Evolutionary conservation across 2,113 vertebrate genomes (phyloP), one percentile per base, ranked within the genome.

Genomic region (Lepus europaeus): DNA sequence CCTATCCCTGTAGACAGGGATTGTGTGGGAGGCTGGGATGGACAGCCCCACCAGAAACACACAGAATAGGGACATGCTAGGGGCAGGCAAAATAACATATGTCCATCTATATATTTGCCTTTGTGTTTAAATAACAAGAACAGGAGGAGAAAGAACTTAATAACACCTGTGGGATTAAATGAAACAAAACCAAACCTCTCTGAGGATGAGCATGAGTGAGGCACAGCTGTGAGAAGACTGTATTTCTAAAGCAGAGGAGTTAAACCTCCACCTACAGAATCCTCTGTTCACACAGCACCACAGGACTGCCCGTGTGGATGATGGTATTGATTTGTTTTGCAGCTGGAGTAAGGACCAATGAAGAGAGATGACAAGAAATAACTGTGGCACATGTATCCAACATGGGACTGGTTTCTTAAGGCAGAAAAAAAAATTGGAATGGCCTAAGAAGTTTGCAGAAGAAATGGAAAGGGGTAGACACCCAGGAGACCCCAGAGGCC

Each of bases 91-190:
- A 85, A 74, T 36, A 8, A 49, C 29, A 12, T 20, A n/a, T 86
- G 87, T 27, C 45, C 77, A n/a, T 27, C 27, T 51, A 61, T 49
- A n/a, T 56, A 61, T 87, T 69, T 25, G 19, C 51, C 6, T 84
- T 84, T 72, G 70, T 89, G 51, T 94, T 68, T 61, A 64, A 69
- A 73, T 61, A 76, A 83, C 7, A 72, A 66, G 73, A 72, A 66
- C n/a, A 49, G 63, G 14, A 68, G 36, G 72, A 39, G 45, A 73
- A 78, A 36, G 31, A 39, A 66, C n/a, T 29, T 51, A 25, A 87
- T 39, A 56, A 51, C 14, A 22, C 31, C n/a, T 77, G n/a, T 11
- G 14, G 23, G 36, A 11, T 4, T 45, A 45, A 45, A 45, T 45
- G 45, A 45, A 45, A 45, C 45, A 45, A 45, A 45, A 45, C 45